Evolutionary conservation across 35 echinoderm and acorn worm genomes (phyloP), one percentile per base, ranked within the genome.

Genomic region (Hemicentrotus pulcherrimus): DNA sequence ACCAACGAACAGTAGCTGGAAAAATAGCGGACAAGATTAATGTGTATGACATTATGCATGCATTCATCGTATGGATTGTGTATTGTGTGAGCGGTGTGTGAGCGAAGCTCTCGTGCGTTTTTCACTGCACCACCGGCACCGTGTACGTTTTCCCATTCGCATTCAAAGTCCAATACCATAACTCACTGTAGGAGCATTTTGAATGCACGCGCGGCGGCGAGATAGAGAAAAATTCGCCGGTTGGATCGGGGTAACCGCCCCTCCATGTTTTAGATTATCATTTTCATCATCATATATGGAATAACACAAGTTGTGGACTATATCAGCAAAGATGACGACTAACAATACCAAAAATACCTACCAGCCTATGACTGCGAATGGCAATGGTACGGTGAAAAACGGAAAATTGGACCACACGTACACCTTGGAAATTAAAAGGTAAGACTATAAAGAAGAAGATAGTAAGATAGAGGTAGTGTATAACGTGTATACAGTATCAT

Each of bases 331-430:
- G 7, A 90, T 90, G 88, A 90, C 88, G 46, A 90, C 88, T 30
- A 90, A 31, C 46, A 90, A 33, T 16, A 47, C 46, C 2, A 90
- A 90, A 90, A 90, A 14, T 14, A 90, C 88, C 88, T 90, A 90
- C 88, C 88, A 90, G 88, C 88, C 88, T 33, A 90, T 90, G 88
- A 90, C 88, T 4, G 88, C 88, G 5, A 90, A 90, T 90, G 88
- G 32, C 31, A 90, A 90, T 13, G 88, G 88, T 5, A 47, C 88
- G 88, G 46, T 47, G 46, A 90, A 90, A 90, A 90, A 90, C 88
- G 88, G 88, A 33, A 33, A 47, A 16, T 33, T 47, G 32, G 88
- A 90, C 46, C 88, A 90, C 32, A 90, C 88, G 15, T 90, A 90
- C 32, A 90, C n/a, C 86, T 9, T 90, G 5, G 88, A 30, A 6